Evolutionary conservation across 2,888 invertebrate species (phyloP).

Genomic region (Acleris literana): DNA sequence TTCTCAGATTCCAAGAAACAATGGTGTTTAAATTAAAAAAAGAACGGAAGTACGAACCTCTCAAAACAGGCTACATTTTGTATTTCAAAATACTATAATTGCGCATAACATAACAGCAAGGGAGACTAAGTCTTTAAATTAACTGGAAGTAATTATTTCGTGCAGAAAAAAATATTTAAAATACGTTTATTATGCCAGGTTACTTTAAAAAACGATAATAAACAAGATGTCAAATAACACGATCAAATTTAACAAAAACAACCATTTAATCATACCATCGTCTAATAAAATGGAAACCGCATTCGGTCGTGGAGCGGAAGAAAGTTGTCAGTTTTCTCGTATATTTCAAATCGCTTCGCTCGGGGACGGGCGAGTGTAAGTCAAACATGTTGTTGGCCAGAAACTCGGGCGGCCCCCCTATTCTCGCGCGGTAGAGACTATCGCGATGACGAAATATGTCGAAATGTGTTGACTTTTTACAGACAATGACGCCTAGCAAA

Average conservation of each 20-base stretch:
- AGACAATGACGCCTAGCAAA: no score
- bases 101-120: slow-evolving; percentile 3
- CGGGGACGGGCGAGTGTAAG: no score
- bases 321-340: slow-evolving; percentile 29
- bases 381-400: no score
- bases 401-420: no score
- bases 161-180: neutral
- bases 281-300: slow-evolving; percentile 20
- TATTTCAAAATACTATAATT: slow-evolving; percentile 14
- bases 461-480: no score
- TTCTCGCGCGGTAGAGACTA: no score
- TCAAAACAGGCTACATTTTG: neutral
- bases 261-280: slow-evolving; percentile 6
- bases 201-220: no score
- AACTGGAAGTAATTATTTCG: neutral
- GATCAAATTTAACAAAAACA: slow-evolving; percentile 3
- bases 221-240: neutral
- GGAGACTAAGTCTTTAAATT: neutral
- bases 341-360: slow-evolving; percentile 10
- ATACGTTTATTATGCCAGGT: no score
- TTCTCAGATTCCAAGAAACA: slow-evolving; percentile 50
- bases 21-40: slow-evolving; percentile 38
- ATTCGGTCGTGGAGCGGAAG: slow-evolving; percentile 27
- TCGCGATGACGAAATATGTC: no score
- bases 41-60: slow-evolving; percentile 2